phyloP scores from a whole-genome alignment of 1,140 invertebrate species.

The Drosophila lacertosa region DNA sequence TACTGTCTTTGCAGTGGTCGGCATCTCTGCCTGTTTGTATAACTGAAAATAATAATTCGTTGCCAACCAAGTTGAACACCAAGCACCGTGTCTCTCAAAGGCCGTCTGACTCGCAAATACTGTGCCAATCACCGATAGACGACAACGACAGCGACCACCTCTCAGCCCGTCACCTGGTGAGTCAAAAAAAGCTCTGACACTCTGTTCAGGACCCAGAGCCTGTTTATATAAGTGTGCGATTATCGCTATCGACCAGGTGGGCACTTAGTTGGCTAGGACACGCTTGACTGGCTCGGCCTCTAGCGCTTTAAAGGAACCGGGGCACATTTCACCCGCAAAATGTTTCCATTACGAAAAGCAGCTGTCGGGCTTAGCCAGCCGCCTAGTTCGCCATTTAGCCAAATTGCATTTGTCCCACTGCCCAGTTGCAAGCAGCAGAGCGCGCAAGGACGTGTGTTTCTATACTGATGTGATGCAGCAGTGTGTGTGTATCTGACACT shows the following conservation, averaged over 20 bases:
- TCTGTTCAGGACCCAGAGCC: not conserved
- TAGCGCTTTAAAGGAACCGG: conserved; percentile 14
- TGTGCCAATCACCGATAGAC: conserved; percentile 17
- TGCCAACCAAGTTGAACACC: conserved; percentile 22
- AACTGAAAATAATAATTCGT: conserved; percentile 14
- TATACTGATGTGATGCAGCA: not conserved
- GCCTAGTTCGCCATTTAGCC: too few species aligned
- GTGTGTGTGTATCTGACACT: too few species aligned
- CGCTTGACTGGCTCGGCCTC: conserved; percentile 64
- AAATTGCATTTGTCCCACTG: too few species aligned
- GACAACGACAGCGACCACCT: not conserved
- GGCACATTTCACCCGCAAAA: conserved; percentile 51
- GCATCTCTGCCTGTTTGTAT: conserved; percentile 53
- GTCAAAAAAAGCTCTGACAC: not conserved
- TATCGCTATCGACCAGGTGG: conserved; percentile 15
- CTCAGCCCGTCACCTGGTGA: not conserved
- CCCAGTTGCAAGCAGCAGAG: not conserved
- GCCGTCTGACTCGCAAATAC: conserved; percentile 47
- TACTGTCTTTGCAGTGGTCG: conserved; percentile 29
- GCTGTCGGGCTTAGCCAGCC: not conserved
- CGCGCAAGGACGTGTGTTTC: too few species aligned
- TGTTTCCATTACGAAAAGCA: conserved; percentile 42
- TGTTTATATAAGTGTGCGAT: conserved; percentile 11
- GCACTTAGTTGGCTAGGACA: conserved; percentile 8
- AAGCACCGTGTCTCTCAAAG: conserved; percentile 52